Conservation (phyloP, 2,888 invertebrate species). For the Reticulitermes lucifugus region DNA sequence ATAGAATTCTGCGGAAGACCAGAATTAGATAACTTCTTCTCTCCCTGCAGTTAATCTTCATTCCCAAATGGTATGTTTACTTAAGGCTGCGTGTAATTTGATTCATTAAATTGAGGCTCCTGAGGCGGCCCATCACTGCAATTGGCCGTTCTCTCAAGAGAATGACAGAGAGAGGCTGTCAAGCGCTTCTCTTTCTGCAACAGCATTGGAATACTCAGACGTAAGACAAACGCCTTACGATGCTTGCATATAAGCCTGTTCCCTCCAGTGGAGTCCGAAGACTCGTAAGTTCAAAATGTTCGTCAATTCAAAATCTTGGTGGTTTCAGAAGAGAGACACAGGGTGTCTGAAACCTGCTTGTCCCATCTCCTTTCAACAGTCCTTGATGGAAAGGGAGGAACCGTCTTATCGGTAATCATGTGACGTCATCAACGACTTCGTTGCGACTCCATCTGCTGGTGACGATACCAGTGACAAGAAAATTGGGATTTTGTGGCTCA, state of each 20-base stretch:
- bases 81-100: background rate
- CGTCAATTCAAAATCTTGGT: no score
- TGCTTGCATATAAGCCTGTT: background rate
- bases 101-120: slow-evolving; percentile 1
- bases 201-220: background rate
- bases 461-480: slow-evolving; percentile 4
- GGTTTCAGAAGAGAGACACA: no score
- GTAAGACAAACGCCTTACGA: background rate
- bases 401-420: slow-evolving; percentile 1
- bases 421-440: background rate
- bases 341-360: no score
- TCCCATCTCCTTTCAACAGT: no score
- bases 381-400: background rate
- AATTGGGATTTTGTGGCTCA: background rate
- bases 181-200: background rate
- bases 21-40: background rate
- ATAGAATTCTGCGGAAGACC: background rate
- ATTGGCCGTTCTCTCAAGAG: background rate
- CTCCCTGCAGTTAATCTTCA: background rate
- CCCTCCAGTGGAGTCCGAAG: no score
- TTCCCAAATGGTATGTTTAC: background rate
- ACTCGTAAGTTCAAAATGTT: no score
- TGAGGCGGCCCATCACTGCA: background rate
- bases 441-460: background rate
- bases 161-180: background rate